Conservation (phyloP, 2,888 invertebrate genomes). For the Apamea crenata region DNA sequence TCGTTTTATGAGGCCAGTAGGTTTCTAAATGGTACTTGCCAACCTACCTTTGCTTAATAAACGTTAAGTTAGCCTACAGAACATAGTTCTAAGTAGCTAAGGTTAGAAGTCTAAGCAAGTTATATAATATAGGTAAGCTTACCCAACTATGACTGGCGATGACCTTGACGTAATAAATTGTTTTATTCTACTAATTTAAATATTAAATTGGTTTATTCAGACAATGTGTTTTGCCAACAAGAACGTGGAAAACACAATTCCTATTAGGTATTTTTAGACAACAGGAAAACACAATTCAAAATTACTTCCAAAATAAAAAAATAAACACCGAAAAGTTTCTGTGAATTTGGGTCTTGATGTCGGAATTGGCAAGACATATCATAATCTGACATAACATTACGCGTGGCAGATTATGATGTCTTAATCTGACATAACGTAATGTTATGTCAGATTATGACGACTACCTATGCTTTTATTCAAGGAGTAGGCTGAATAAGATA, state of each 20-base stretch:
- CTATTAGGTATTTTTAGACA: slow-evolving; percentile 6
- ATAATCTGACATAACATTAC: no score
- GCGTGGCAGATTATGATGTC: no score
- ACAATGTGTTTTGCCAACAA: neutral
- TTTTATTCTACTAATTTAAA: neutral
- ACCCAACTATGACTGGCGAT: neutral
- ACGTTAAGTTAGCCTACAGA: slow-evolving; percentile 18
- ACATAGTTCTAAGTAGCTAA: neutral
- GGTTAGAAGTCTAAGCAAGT: neutral
- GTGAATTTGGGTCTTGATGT: slow-evolving; percentile 16
- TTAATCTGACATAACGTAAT: no score
- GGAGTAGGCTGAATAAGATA: neutral
- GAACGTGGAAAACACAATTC: neutral
- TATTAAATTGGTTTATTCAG: slow-evolving; percentile 8
- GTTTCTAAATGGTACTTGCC: slow-evolving; percentile 19
- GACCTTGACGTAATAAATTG: neutral
- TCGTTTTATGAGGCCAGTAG: slow-evolving; percentile 31
- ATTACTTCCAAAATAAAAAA: slow-evolving; percentile 6
- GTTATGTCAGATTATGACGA: no score
- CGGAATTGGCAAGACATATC: neutral
- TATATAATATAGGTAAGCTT: neutral
- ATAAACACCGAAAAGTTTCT: slow-evolving; percentile 8
- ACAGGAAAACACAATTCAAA: slow-evolving; percentile 21
- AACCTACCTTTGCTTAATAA: slow-evolving; percentile 30
- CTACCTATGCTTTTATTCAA: neutral